phyloP scores from a whole-genome alignment of 2,888 invertebrate genomes.

The Cacoxenus indagator region DNA sequence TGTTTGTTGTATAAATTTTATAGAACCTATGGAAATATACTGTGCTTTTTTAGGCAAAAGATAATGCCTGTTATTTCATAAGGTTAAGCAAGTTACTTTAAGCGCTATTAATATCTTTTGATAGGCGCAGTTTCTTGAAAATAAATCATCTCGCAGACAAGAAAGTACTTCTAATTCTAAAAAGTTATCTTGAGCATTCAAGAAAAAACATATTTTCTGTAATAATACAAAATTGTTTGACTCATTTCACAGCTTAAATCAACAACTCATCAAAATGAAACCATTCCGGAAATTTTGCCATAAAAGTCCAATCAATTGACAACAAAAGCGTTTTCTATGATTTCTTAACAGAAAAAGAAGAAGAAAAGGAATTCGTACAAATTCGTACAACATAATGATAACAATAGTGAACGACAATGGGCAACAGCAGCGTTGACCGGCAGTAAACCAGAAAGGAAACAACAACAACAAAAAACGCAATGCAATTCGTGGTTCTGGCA shows the following conservation, averaged over 20 bases:
- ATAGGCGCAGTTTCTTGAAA: no score
- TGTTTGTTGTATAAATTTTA: no score
- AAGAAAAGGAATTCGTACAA: constrained; percentile 7
- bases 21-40: no score
- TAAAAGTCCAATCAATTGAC: constrained; percentile 55
- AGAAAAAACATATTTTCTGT: neutral
- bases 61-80: no score
- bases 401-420: constrained; percentile 31
- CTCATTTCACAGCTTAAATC: neutral
- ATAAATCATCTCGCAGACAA: no score
- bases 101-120: no score
- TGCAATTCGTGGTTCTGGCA: neutral
- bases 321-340: constrained; percentile 39
- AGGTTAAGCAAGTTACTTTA: no score
- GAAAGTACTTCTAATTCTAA: no score
- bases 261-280: constrained; percentile 21
- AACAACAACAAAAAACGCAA: no score
- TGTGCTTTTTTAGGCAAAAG: no score
- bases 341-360: neutral
- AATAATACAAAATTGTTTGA: neutral
- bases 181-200: neutral
- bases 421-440: constrained; percentile 13
- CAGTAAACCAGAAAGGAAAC: constrained; percentile 20
- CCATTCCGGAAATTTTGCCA: constrained; percentile 29
- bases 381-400: constrained; percentile 27